Evolutionary conservation across 2,888 invertebrate genomes (phyloP), one percentile per base, ranked within the genome.

Genomic region (Hypomecis atomaria): DNA sequence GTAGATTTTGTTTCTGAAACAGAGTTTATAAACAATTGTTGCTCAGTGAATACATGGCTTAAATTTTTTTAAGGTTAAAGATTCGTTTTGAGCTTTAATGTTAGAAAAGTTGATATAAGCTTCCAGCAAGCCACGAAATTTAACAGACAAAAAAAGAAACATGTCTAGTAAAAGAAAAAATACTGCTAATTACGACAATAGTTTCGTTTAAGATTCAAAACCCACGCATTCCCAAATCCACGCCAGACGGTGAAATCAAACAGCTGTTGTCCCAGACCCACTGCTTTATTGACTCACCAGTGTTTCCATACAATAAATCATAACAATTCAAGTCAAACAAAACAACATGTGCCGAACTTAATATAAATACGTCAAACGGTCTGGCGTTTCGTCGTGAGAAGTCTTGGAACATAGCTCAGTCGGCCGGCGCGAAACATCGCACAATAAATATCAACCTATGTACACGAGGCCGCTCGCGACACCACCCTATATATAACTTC

Each of bases 271-370:
- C 92, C 92, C 92, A 90, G 90, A 92, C 92, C 92, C 92, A 92
- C 92, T 89, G 89, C 89, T 93, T 93, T 92, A 92, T 93, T 92
- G 92, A 93, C 92, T 92, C 84, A 91, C 91, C 93, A 92, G 91
- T 89, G 90, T 91, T 89, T 88, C 87, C 87, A 88, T 92, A 93
- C 91, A 92, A 90, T 90, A 90, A 92, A 92, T 92, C 90, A 92
- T 92, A 92, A 91, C 92, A 92, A 90, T 89, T 89, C 88, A 88
- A 86, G 89, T 90, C 89, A 89, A 92, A 92, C 90, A 91, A 92
- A 92, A 91, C 90, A 91, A 92, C 88, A 88, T 88, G 89, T 90
- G 89, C 87, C 86, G 88, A 90, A 89, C 88, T 89, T 87, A 89
- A 89, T 88, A 89, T 87, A 90, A 88, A 90, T 87, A 90, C 82